Evolutionary conservation across 2,113 vertebrate species (phyloP), one percentile per base, ranked within the genome.

Genomic region (Bombycilla garrulus): DNA sequence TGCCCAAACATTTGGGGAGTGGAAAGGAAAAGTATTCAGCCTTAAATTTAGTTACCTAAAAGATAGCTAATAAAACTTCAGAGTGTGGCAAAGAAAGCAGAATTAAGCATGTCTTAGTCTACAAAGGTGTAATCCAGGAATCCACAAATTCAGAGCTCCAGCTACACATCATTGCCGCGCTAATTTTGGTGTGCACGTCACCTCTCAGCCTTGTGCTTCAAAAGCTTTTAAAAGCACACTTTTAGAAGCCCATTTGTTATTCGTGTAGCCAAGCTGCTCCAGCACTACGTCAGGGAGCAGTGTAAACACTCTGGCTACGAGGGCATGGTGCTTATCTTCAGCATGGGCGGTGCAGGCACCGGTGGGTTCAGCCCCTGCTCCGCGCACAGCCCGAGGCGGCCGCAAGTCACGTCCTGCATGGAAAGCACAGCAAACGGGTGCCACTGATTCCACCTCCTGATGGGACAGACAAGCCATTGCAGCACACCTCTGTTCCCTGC

Each of bases 11-110:
- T 24, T 20, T 45, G 42, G 16, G 61, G 33, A 54, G 18, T 17
- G 78, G 67, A 69, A 84, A 91, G 48, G 57, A 60, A 48, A 90
- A 81, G 25, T 81, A 35, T 67, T 86, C 61, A 86, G 40, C 48
- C 13, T 76, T 67, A 69, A 94, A 73, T 44, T 44, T 92, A 66
- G 36, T 50, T n/a, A 81, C 73, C 79, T 74, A 56, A 62, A 91
- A 66, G 38, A 64, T 88, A 96, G 77, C 58, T 91, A 86, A 91
- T 90, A 91, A 96, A 95, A 94, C 76, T 77, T 79, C 51, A 35
- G 72, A 90, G n/a, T 56, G 76, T 93, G 90, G 81, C 88, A 96
- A 96, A 95, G 88, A 54, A 92, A 90, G 87, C 66, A 66, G 81
- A 90, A 92, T 72, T 86, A 93, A 84, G 36, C 4, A 25, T 62